Evolutionary conservation across 2,113 vertebrate genomes (phyloP).

Genomic region (Sylvia atricapilla): DNA sequence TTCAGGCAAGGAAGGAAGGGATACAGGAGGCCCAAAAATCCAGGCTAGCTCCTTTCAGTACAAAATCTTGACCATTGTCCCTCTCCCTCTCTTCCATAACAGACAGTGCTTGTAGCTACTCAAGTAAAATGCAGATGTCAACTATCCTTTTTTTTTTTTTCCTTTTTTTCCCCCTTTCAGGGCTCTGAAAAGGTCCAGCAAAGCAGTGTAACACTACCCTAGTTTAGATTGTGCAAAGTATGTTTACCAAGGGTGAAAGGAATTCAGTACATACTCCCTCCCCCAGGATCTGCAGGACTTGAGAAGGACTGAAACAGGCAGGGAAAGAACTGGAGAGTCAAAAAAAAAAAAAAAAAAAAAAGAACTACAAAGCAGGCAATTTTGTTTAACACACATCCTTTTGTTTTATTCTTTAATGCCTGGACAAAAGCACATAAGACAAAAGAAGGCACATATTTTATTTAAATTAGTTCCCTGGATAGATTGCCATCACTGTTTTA

Average conservation of each 20-base stretch:
- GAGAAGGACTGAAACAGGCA: background rate
- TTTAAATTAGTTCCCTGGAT: background rate
- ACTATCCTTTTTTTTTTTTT: background rate
- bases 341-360: background rate
- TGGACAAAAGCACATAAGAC: background rate
- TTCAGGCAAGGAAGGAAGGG: background rate
- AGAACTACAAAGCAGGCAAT: background rate
- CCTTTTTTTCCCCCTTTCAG: background rate
- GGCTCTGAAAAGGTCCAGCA: background rate
- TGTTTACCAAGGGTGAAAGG: constrained; percentile 64
- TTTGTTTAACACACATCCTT: background rate
- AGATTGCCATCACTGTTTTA: background rate
- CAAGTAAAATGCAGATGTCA: background rate
- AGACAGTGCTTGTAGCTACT: background rate
- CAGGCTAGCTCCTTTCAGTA: background rate
- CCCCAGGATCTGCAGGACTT: background rate
- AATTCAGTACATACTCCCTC: constrained; percentile 35
- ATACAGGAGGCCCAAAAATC: background rate
- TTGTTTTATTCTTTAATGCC: background rate
- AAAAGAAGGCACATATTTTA: background rate
- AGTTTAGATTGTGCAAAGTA: constrained; percentile 41
- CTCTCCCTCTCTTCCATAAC: background rate
- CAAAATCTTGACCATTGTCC: background rate
- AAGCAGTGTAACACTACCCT: constrained; percentile 31
- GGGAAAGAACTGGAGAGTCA: background rate